Evolutionary conservation across 2,113 vertebrate genomes (phyloP), one percentile per base, ranked within the genome.

Genomic region (Tor tambroides): DNA sequence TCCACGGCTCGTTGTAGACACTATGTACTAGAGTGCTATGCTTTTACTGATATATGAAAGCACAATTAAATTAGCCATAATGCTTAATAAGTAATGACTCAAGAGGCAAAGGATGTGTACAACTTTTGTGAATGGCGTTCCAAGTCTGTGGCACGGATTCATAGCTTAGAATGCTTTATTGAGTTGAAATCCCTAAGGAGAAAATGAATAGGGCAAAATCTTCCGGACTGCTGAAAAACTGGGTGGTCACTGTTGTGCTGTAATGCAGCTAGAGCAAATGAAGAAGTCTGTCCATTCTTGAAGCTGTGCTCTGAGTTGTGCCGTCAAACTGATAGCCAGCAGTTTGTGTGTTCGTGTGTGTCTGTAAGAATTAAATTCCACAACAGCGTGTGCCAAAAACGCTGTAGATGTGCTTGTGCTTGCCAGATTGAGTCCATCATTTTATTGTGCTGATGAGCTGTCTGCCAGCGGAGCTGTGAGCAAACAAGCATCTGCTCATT

Each of bases 381-480:
- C 38, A 80, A 56, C 65, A 71, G 56, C 72, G 23, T 86, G 83
- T 69, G 77, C 85, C 69, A 23, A 82, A 43, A 67, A 59, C 74
- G 41, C 59, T 43, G 59, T 85, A 56, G 80, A 59, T 46, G 41
- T 88, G 59, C 83, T 84, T 80, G 80, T 35, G 81, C 67, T 80
- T 23, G 41, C 78, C 71, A 83, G 72, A 63, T 61, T 80, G 71
- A 46, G 51, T 86, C 46, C 61, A 69, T 65, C 6, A 12, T 82
- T 69, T 86, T 23, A 77, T 49, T 76, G 61, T 78, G 84, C 23
- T 81, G 67, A 71, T 35, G 26, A 63, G 19, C 78, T 77, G 59
- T 43, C 72, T 65, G 41, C 41, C 21, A 80, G 81, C 28, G 21
- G 49, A 56, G 35, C 59, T 87, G 32, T 23, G 46, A 51, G 7